Conservation (phyloP, 2,113 vertebrate genomes). For the Cathartes aura region DNA sequence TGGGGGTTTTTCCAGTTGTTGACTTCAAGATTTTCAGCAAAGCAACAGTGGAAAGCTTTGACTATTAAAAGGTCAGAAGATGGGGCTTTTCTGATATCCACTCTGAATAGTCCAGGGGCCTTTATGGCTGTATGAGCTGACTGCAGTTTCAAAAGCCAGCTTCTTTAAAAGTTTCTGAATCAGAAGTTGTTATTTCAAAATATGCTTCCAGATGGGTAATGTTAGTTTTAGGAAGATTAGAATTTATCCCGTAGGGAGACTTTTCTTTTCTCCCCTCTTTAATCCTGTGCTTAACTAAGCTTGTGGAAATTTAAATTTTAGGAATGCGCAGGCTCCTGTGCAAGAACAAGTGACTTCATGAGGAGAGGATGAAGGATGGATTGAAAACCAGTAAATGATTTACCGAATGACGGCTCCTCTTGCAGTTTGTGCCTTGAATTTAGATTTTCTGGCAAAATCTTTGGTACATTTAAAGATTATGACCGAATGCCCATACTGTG, state of each 20-base stretch:
- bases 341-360: neutral
- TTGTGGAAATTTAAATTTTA: neutral
- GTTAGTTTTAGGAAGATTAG: neutral
- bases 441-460: neutral
- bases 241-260: neutral
- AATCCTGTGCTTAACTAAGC: neutral
- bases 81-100: neutral
- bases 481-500: rapidly evolving
- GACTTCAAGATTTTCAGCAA: neutral
- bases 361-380: neutral
- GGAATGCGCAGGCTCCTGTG: rapidly evolving
- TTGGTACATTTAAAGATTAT: neutral
- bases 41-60: neutral
- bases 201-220: neutral
- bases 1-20: neutral
- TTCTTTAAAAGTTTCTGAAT: neutral
- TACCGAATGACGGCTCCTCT: neutral
- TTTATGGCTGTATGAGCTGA: neutral
- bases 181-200: neutral
- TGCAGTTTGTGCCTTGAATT: constrained; percentile 7
- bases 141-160: neutral
- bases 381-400: neutral
- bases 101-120: neutral
- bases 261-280: neutral
- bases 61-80: neutral